Percentiles rank a stretch among this genome's conserved stretches.
Evolutionary conservation across 2,113 vertebrate species (phyloP).

Genomic region (Anarrhichthys ocellatus): DNA sequence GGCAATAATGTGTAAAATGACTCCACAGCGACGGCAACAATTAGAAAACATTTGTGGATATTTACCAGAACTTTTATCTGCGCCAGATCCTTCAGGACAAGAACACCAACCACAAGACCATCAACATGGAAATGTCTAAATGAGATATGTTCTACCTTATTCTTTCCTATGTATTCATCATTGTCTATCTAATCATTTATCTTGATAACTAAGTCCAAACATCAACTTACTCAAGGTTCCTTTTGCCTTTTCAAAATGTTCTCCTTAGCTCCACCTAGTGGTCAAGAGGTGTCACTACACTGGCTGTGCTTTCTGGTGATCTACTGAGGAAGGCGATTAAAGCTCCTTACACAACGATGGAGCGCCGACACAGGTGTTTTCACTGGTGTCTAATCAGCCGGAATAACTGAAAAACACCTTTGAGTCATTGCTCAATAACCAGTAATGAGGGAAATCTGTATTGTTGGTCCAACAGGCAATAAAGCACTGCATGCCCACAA

Average conservation of each 20-base stretch:
- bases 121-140: conserved; percentile 27
- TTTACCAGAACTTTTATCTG: conserved; percentile 73
- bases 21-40: conserved; percentile 9
- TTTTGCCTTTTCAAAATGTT: not conserved
- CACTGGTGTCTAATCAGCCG: conserved; percentile 5
- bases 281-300: not conserved
- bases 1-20: conserved; percentile 22
- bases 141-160: not conserved
- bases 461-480: not conserved
- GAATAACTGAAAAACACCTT: not conserved
- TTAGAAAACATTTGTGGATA: conserved; percentile 41
- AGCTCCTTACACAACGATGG: too few relatives aligned
- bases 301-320: not conserved
- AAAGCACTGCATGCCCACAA: not conserved
- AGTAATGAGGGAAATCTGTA: not conserved
- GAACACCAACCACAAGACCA: conserved; percentile 49
- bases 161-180: not conserved
- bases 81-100: conserved; percentile 74
- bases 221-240: not conserved
- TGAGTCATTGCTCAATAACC: not conserved
- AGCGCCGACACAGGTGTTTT: not conserved
- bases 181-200: not conserved
- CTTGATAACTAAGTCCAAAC: not conserved
- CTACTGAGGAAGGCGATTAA: not conserved
- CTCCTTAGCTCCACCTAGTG: conserved; percentile 70